These are phyloP conservation scores for Idris sp. DNA, from an alignment of 1,140 invertebrate species.

Conservation along the genomic window DNA sequence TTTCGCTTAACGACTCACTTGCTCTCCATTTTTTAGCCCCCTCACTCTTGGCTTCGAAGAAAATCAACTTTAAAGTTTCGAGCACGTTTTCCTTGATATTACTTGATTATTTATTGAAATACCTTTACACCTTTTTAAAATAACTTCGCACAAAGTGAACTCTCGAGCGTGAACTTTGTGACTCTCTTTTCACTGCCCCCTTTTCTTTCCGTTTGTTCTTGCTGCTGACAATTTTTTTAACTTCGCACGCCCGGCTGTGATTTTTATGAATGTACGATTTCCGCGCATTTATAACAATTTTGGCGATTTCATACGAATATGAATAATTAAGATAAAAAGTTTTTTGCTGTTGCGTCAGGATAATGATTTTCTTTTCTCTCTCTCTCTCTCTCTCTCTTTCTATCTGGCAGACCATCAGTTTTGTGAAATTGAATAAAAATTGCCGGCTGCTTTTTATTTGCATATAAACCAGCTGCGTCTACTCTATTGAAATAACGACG, in stretches of 20 bases:
- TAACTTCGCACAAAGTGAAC: slow-evolving; percentile 43
- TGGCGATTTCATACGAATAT: too few relatives aligned
- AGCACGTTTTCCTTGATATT: slow-evolving; percentile 46
- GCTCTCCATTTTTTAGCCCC: slow-evolving; percentile 12
- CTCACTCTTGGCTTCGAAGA: slow-evolving; percentile 6
- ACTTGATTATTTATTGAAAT: slow-evolving; percentile 53
- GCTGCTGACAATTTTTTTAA: slow-evolving; percentile 9
- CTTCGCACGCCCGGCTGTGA: background rate
- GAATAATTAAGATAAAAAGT: slow-evolving; percentile 34
- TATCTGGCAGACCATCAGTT: slow-evolving; percentile 22
- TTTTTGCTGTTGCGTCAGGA: slow-evolving; percentile 11
- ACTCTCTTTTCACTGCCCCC: background rate
- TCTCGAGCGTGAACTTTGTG: slow-evolving; percentile 12
- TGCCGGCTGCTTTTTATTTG: slow-evolving; percentile 42
- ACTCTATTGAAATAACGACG: slow-evolving; percentile 50
- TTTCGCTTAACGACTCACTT: slow-evolving; percentile 28
- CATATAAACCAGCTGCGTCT: slow-evolving; percentile 43
- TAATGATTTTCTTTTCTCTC: too few relatives aligned
- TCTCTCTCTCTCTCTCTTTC: too few relatives aligned
- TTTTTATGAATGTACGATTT: slow-evolving; percentile 26
- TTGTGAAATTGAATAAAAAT: slow-evolving; percentile 46
- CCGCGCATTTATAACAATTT: too few relatives aligned
- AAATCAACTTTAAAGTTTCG: slow-evolving; percentile 48
- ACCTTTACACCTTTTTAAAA: slow-evolving; percentile 56
- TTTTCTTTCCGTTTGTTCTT: slow-evolving; percentile 7